These are phyloP conservation scores for Ylistrum balloti DNA, from an alignment of 1,140 invertebrate genomes.

Conservation along the genomic window DNA sequence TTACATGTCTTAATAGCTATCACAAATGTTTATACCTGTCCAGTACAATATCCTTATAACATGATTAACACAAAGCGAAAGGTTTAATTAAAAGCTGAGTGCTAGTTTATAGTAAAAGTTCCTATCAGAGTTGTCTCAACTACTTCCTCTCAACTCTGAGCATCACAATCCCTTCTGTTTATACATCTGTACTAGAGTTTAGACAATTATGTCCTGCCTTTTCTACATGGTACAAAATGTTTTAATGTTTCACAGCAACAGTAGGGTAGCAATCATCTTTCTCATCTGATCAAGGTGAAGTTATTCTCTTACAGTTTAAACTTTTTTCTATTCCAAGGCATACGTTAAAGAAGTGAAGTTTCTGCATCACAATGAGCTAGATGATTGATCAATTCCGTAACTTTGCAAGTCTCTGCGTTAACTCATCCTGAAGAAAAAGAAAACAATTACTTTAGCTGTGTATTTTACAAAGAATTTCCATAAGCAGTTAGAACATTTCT, in stretches of 20 bases:
- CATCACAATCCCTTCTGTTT: background rate
- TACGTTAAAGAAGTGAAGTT: background rate
- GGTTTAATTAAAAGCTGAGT: background rate
- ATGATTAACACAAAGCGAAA: too few species aligned
- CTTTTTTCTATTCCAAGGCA: slow-evolving; percentile 9
- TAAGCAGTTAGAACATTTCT: too few species aligned
- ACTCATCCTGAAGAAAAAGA: slow-evolving; percentile 90
- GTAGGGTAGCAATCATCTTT: background rate
- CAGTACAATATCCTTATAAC: too few species aligned
- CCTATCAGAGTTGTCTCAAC: background rate
- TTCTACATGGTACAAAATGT: background rate
- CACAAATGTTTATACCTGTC: background rate
- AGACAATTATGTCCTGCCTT: background rate
- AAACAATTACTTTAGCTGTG: background rate
- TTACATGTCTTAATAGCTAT: too few species aligned
- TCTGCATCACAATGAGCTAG: background rate
- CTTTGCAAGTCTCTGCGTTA: slow-evolving; percentile 96
- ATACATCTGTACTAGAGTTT: background rate
- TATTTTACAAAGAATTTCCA: too few species aligned
- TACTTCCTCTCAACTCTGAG: background rate
- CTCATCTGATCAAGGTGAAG: background rate
- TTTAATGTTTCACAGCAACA: background rate
- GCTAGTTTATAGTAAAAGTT: background rate
- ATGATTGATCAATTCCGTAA: slow-evolving; percentile 84
- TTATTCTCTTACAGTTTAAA: background rate